Base-by-base conservation (phyloP, 1,140 invertebrate genomes). In the Elysia chlorotica region DNA sequence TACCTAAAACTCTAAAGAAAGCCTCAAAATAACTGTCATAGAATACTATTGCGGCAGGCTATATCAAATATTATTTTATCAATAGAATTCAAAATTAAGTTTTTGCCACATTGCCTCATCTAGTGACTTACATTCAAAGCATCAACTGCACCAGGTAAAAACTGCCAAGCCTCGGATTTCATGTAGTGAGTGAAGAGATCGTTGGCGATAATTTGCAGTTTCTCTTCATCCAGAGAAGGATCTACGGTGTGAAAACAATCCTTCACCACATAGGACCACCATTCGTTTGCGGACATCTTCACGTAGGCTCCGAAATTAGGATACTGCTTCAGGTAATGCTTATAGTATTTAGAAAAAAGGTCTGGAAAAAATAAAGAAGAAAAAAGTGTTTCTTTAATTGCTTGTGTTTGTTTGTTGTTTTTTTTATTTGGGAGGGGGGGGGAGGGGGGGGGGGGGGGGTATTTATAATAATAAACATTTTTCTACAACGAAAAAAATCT, bases 271-370 rank as follows among this genome's bases (percentile, higher is more conserved):
- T 86, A 83, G 59, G 86, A 89, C 95, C 95, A 97, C 95, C 95
- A 97, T 48, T 92, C 89, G 79, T 92, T 85, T 91, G 93, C 94
- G 14, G 90, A 90, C 37, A 95, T 87, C 1, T 91, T 90, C 0
- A 89, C 89, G 25, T 88, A 83, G 71, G 88, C 88, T 0, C 95
- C 95, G 87, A 92, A 97, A 87, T 95, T 93, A 10, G 95, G 95
- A 88, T 95, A 91, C 62, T 91, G 69, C 21, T 23, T 35, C 28
- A 48, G 48, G 48, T 76, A 70, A 0, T 65, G 6, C 33, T 76
- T 76, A 57, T 76, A 76, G 23, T 90, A 90, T 23, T 81, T 81
- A 4, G 71, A 36, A n/a, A 66, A 74, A 21, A 71, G 23, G 31
- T 30, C 69, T 71, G n/a, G 25, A 68, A 37, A 48, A 48, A 14